Evolutionary conservation across 1,140 invertebrate genomes (phyloP), one percentile per base, ranked within the genome.

Genomic region (Aphis craccivora): DNA sequence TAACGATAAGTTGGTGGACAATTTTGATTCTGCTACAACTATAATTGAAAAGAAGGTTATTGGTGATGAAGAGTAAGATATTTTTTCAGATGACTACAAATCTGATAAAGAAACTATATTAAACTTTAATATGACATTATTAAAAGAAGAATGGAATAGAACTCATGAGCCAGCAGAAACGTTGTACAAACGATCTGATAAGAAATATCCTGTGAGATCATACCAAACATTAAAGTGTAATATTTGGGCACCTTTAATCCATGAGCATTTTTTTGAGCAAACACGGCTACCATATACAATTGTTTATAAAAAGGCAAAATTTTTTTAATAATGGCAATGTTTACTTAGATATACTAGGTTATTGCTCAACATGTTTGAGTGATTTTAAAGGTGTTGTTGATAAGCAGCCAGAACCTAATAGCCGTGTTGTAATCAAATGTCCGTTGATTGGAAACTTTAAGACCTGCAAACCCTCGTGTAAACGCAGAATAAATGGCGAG

Each of bases 181-280:
- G 48, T 87, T 30, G 3, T 87, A 87, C 18, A 87, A 87, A 30
- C 37, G 84, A 18, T 87, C 43, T 4, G 84, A 87, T 87, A 87
- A 45, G 18, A 87, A 87, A 48, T 22, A 48, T 87, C 20, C 43
- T 45, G 43, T 8, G 9, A 8, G 84, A 45, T 25, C 14, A 45
- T 48, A 87, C 22, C 25, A 30, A 8, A 48, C 30, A 45, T 87
- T 48, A 48, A 87, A 87, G 35, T 14, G 5, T 40, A 45, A 48
- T 48, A 9, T 45, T 14, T 87, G 84, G 84, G 18, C 84, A 30
- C 25, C 84, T 30, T 30, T 87, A n/a, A 87, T 87, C 14, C 43
- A 87, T 87, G 84, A 87, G 6, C 43, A 87, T 48, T 87, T 87
- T 87, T 87, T 48, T 48, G 84, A 48, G 30, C 84, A 87, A 48